Conservation (phyloP, 2,113 vertebrate species). For the Pyxicephalus adspersus region DNA sequence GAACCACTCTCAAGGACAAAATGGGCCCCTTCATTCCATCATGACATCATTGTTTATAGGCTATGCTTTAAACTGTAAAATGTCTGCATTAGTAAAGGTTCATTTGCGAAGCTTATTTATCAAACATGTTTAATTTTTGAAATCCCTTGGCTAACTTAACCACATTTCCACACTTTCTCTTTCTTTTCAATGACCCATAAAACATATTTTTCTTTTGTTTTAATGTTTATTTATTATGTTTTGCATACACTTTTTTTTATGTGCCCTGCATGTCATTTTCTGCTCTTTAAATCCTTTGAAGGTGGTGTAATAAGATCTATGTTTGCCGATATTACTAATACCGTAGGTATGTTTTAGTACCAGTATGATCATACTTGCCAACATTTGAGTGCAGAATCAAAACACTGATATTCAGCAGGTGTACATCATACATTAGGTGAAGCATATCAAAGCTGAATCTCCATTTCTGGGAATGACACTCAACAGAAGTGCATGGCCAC, state of each 20-base stretch:
- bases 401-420: no score
- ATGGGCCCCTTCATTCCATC: conserved; percentile 35
- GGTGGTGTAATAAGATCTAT: no score
- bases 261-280: no score
- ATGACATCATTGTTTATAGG: conserved; percentile 54
- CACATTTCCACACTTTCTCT: conserved; percentile 30
- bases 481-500: no score
- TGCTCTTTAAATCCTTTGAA: no score
- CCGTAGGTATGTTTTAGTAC: no score
- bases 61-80: conserved; percentile 37
- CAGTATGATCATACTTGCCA: no score
- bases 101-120: conserved; percentile 43
- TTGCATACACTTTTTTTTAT: background rate
- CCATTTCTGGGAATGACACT: no score
- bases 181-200: conserved; percentile 21
- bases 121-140: conserved; percentile 42
- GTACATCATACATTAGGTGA: no score
- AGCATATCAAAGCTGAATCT: no score
- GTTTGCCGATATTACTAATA: no score
- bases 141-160: conserved; percentile 28
- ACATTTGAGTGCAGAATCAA: no score
- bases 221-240: background rate
- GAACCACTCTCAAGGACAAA: conserved; percentile 8
- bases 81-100: conserved; percentile 55
- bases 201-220: conserved; percentile 13